These are phyloP conservation scores for Drosophila chauvacae DNA, from an alignment of 1,140 invertebrate genomes.

Conservation along the genomic window DNA sequence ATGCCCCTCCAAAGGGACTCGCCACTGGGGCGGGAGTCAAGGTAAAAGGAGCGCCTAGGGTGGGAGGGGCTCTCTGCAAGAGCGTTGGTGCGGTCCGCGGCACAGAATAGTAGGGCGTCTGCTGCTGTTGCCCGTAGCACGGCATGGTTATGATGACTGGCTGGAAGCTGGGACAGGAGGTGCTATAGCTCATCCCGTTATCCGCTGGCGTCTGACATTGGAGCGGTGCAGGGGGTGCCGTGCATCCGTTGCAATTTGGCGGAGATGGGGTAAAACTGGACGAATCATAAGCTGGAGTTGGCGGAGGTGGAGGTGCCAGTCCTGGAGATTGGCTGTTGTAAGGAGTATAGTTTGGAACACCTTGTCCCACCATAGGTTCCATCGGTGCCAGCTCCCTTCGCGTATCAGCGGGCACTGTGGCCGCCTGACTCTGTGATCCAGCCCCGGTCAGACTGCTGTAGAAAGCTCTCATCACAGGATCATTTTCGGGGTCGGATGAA, in stretches of 20 bases:
- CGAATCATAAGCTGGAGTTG: conserved; percentile 3
- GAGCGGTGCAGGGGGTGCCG: not conserved
- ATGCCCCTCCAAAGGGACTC: conserved; percentile 23
- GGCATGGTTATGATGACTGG: conserved; percentile 72
- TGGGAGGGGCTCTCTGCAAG: not conserved
- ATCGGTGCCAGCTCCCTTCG: not conserved
- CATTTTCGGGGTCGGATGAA: conserved; percentile 36
- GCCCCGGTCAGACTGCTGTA: conserved; percentile 48
- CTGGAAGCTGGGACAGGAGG: conserved; percentile 60
- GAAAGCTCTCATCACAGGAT: conserved; percentile 70
- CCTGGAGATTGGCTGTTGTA: not conserved
- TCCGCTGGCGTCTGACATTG: conserved; percentile 32
- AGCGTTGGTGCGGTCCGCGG: conserved; percentile 5
- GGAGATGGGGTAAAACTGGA: not conserved
- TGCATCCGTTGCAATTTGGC: conserved; percentile 73
- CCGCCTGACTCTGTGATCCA: not conserved
- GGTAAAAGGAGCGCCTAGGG: not conserved
- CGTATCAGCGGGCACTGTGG: not conserved
- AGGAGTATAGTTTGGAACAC: not conserved
- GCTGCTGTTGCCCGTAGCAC: conserved; percentile 65
- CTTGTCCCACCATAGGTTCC: conserved; percentile 26
- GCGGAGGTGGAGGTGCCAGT: not conserved
- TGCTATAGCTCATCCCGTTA: conserved; percentile 14
- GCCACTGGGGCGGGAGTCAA: conserved; percentile 14
- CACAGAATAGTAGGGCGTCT: conserved; percentile 48